Evolutionary conservation across 2,888 invertebrate genomes (phyloP).

Genomic region (Andricus quercusramuli): DNA sequence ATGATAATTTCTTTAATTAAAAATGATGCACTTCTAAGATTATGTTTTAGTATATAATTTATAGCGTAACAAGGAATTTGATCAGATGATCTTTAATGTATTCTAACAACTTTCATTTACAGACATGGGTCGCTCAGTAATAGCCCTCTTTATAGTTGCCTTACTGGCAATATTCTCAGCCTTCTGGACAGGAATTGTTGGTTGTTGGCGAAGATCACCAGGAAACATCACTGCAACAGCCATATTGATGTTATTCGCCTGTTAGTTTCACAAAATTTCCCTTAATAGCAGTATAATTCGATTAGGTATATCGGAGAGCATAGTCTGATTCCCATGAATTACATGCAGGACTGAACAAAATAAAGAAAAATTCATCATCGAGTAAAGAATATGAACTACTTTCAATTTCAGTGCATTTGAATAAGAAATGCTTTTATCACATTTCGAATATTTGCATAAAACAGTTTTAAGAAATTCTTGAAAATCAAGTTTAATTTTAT

Average conservation of each 20-base stretch:
- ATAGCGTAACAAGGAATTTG: constrained; percentile 3
- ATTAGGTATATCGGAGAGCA: constrained; percentile 1
- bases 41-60: constrained; percentile 5
- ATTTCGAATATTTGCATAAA: background rate
- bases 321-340: background rate
- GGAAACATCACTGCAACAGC: constrained; percentile 96
- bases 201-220: constrained; percentile 97
- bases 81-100: constrained; percentile 40
- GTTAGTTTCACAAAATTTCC: constrained; percentile 81
- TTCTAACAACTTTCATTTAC: constrained; percentile 56
- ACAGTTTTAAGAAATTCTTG: background rate
- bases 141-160: constrained; percentile 95
- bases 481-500: background rate
- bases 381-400: background rate
- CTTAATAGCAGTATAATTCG: background rate
- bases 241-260: constrained; percentile 92
- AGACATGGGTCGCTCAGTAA: constrained; percentile 95
- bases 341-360: background rate
- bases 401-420: background rate
- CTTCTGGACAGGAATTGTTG: constrained; percentile 97
- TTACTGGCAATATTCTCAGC: constrained; percentile 95
- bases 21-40: background rate
- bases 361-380: background rate
- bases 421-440: background rate
- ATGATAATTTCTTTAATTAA: constrained; percentile 23